Evolutionary conservation across 2,888 invertebrate species (phyloP).

Genomic region (Erebia palarica): DNA sequence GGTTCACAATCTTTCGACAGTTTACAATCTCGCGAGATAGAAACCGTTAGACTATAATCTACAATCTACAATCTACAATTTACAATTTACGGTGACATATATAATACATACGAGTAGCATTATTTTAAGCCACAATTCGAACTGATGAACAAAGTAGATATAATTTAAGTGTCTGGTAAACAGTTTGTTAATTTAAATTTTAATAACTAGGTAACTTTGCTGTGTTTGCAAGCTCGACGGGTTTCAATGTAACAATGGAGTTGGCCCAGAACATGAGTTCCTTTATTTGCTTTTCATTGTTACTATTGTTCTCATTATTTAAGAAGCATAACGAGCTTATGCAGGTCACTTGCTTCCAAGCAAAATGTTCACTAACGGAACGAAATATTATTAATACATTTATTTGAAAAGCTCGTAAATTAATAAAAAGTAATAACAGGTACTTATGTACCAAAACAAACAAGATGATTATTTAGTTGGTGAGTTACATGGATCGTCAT

Average conservation of each 20-base stretch:
- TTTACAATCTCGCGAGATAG: too few species aligned
- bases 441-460: too few species aligned
- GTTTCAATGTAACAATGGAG: conserved; percentile 27
- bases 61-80: too few species aligned
- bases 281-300: conserved; percentile 36
- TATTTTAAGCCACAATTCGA: neutral
- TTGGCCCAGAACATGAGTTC: conserved; percentile 30
- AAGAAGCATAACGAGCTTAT: conserved; percentile 10
- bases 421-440: too few species aligned
- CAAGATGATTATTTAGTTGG: too few species aligned
- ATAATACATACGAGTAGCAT: neutral
- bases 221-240: conserved; percentile 21
- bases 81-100: too few species aligned
- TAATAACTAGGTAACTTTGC: neutral
- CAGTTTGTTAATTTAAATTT: neutral
- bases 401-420: too few species aligned
- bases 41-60: too few species aligned
- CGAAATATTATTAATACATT: neutral
- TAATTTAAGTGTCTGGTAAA: neutral
- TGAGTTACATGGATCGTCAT: too few species aligned
- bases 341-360: conserved; percentile 13
- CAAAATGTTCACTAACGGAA: neutral
- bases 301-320: conserved; percentile 15
- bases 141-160: neutral
- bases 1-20: too few species aligned